phyloP scores from a whole-genome alignment of 1,140 invertebrate species.

The Drosophila seguyi region DNA sequence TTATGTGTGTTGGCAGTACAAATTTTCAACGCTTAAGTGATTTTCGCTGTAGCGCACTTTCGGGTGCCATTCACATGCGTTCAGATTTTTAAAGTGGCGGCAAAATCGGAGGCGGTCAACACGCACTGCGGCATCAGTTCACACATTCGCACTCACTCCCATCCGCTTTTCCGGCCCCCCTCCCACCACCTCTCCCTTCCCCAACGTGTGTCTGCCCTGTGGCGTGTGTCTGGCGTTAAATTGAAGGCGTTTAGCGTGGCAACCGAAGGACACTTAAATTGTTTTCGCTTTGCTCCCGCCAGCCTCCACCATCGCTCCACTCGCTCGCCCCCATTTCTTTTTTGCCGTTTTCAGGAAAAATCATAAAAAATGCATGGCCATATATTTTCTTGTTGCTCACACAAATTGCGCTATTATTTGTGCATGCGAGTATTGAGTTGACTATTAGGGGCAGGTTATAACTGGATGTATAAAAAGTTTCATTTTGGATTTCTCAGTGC shows the following conservation, averaged over 20 bases:
- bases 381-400: constrained; percentile 59
- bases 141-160: constrained; percentile 20
- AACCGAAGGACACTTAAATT: constrained; percentile 63
- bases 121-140: constrained; percentile 50
- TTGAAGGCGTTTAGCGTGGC: constrained; percentile 65
- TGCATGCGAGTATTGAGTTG: constrained; percentile 33
- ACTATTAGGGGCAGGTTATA: constrained; percentile 42
- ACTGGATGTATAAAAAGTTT: constrained; percentile 23
- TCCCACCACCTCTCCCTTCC: not conserved
- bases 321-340: constrained; percentile 8
- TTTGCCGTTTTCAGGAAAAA: constrained; percentile 35
- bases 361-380: constrained; percentile 66
- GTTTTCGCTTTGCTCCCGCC: constrained; percentile 45
- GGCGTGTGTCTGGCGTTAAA: constrained; percentile 59
- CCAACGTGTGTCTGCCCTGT: constrained; percentile 8
- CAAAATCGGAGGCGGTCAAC: constrained; percentile 44
- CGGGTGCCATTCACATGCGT: constrained; percentile 51
- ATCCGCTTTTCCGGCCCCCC: not conserved
- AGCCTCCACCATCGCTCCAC: not conserved
- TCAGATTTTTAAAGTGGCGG: constrained; percentile 59
- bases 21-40: constrained; percentile 75
- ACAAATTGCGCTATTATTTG: constrained; percentile 57
- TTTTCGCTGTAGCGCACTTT: constrained; percentile 73
- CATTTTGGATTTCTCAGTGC: constrained; percentile 4
- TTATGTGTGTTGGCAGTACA: constrained; percentile 32